Base-by-base conservation (phyloP, 2,113 vertebrate species). In the Gobio gobio region DNA sequence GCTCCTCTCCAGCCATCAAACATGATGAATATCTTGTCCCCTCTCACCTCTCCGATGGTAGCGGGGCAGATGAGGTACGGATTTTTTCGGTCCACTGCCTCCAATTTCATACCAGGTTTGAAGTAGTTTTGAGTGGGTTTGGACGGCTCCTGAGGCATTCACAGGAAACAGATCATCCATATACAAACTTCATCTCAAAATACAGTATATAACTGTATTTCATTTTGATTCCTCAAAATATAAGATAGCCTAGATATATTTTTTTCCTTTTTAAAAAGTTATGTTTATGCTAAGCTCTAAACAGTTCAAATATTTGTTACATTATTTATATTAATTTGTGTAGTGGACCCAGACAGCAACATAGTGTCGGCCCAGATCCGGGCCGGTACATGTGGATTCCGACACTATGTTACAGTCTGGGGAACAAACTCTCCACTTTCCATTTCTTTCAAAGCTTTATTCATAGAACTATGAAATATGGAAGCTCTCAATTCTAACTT, bases 1-100 rank as follows among this genome's bases (percentile, higher is more conserved):
- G 95, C 95, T n/a, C 96, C 96, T 86, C 96, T 95, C 98, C 97
- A 99, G 3, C 98, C 98, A 86, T 99, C 98, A 80, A 99, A 99
- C 45, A 95, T 98, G 90, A 99, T 91, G 68, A 97, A 96, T 87
- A 98, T 93, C 91, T 97, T 95, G 0, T 98, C 96, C 56, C 96
- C 96, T 90, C 92, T 96, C 85, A 98, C 95, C 86, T 95, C 95
- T 45, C 96, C 96, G 29, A 99, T 94, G 78, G 97, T 99, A 79
- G 98, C 98, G 0, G 98, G 98, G 68, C 97, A 99, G 92, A 99
- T 99, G 79, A 99, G 92, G 90, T 96, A 96, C 0, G 97, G 97
- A 79, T 99, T 99, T 93, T 99, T 99, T 90, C 94, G 96, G 90
- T 99, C 97, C 90, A 98, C 94, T 1, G 98, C 98, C 93, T 99